Evolutionary conservation across 2,888 invertebrate genomes (phyloP).

Genomic region (Encarsia formosa): DNA sequence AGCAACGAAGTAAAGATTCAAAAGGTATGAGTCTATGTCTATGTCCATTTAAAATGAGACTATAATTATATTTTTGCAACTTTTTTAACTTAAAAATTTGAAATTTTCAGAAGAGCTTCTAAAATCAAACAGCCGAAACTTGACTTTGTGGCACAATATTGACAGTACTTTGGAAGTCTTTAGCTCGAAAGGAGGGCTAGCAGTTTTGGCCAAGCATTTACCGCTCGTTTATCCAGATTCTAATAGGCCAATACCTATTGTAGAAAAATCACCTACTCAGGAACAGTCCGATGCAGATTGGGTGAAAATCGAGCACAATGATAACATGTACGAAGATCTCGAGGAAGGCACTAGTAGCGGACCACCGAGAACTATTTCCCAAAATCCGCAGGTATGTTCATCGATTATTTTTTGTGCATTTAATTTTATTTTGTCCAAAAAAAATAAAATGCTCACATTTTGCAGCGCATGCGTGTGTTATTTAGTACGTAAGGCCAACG

Average conservation of each 20-base stretch:
- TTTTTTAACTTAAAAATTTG: not conserved
- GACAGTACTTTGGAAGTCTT: slow-evolving; percentile 75
- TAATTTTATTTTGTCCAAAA: too few relatives aligned
- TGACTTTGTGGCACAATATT: slow-evolving; percentile 35
- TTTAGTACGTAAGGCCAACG: too few relatives aligned
- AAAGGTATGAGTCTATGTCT: slow-evolving; percentile 15
- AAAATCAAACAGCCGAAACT: slow-evolving; percentile 33
- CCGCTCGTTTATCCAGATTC: slow-evolving; percentile 83
- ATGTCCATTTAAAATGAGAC: not conserved
- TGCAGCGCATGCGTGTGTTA: too few relatives aligned
- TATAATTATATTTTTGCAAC: not conserved
- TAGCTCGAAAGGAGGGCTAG: slow-evolving; percentile 82
- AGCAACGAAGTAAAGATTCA: slow-evolving; percentile 36
- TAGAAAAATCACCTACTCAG: slow-evolving; percentile 58
- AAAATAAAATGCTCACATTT: too few relatives aligned
- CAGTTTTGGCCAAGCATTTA: slow-evolving; percentile 81
- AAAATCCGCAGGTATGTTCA: slow-evolving; percentile 59
- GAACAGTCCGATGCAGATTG: slow-evolving; percentile 57
- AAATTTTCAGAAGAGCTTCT: slow-evolving; percentile 38
- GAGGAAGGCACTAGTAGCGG: slow-evolving; percentile 55
- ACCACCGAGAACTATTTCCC: slow-evolving; percentile 50
- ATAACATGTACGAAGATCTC: slow-evolving; percentile 62
- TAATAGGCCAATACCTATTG: slow-evolving; percentile 54
- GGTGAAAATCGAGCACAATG: slow-evolving; percentile 59
- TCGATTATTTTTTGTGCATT: too few relatives aligned